phyloP scores from a whole-genome alignment of 2,888 invertebrate species.

The Eurytoma californica region DNA sequence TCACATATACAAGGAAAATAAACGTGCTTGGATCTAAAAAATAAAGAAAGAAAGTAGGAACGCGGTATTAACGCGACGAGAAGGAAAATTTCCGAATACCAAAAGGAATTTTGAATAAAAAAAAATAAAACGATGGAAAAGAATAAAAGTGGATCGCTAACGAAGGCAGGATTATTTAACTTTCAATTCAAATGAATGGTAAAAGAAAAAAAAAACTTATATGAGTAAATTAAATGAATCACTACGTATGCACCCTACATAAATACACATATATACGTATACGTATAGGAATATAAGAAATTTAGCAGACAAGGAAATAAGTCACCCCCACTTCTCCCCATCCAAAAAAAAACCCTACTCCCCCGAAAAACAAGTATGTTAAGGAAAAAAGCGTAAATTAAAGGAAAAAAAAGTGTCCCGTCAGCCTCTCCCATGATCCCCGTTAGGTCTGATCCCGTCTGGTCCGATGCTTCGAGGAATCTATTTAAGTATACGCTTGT shows the following conservation, averaged over 20 bases:
- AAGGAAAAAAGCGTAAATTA: slow-evolving; percentile 25
- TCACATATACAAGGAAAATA: background rate
- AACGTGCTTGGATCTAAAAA: slow-evolving; percentile 3
- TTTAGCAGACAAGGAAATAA: slow-evolving; percentile 66
- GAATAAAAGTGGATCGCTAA: slow-evolving; percentile 36
- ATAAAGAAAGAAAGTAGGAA: slow-evolving; percentile 2
- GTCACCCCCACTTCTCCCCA: background rate
- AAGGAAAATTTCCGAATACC: background rate
- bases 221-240: slow-evolving; percentile 65
- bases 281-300: slow-evolving; percentile 70
- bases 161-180: slow-evolving; percentile 51
- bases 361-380: slow-evolving; percentile 14
- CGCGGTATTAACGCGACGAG: slow-evolving; percentile 18
- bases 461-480: slow-evolving; percentile 44
- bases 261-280: slow-evolving; percentile 67
- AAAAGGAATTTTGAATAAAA: background rate
- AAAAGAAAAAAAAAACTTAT: slow-evolving; percentile 57
- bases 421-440: background rate
- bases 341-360: slow-evolving; percentile 14
- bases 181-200: slow-evolving; percentile 60
- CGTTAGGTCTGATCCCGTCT: slow-evolving; percentile 28
- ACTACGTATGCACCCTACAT: slow-evolving; percentile 70
- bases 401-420: slow-evolving; percentile 27
- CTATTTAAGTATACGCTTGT: slow-evolving; percentile 54
- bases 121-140: slow-evolving; percentile 18